phyloP scores from a whole-genome alignment of 1,140 invertebrate species.

The Drosophila nikananu region DNA sequence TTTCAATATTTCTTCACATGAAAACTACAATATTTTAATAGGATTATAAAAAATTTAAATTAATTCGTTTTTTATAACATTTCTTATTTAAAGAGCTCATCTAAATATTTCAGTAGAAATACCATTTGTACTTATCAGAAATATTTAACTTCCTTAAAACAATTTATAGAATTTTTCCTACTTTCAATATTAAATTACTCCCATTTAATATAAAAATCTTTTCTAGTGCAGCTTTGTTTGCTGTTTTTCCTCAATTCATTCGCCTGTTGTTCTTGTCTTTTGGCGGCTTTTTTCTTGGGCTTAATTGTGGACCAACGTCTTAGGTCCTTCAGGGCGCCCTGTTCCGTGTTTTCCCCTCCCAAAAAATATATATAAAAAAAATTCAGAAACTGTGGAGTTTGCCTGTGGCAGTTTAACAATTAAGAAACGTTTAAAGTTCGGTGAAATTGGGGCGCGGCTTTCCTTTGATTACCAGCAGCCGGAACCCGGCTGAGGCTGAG shows the following conservation, averaged over 20 bases:
- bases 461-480: slow-evolving; percentile 49
- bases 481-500: slow-evolving; percentile 2
- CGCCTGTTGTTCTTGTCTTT: slow-evolving; percentile 31
- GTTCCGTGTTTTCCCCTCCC: not conserved
- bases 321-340: slow-evolving; percentile 24
- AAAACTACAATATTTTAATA: not conserved
- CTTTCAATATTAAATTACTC: not conserved
- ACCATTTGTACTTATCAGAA: not conserved
- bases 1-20: not conserved
- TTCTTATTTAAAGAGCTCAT: not conserved
- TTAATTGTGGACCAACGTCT: slow-evolving; percentile 63
- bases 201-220: not conserved
- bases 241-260: slow-evolving; percentile 22
- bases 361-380: not conserved
- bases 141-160: not conserved
- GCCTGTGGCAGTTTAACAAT: slow-evolving; percentile 75
- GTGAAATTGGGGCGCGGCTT: slow-evolving; percentile 51
- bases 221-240: slow-evolving; percentile 27
- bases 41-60: too few relatives aligned
- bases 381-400: slow-evolving; percentile 6
- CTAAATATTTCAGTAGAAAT: not conserved
- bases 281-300: slow-evolving; percentile 40
- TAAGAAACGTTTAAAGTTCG: slow-evolving; percentile 80
- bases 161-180: too few relatives aligned
- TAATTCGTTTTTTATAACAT: not conserved